These are phyloP conservation scores for Brenthis ino DNA, from an alignment of 2,888 invertebrate species.

Conservation along the genomic window DNA sequence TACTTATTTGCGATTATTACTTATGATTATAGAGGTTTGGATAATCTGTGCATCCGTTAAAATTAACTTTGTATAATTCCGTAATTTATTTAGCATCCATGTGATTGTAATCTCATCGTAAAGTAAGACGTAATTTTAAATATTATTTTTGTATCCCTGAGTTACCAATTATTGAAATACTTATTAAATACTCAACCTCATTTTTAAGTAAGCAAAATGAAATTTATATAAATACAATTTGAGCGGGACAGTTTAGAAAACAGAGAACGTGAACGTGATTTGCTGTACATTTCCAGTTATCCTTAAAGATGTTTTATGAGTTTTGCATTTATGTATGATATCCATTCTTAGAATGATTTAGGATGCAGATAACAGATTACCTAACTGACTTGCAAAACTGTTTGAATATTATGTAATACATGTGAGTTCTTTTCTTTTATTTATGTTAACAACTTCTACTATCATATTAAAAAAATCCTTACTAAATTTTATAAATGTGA, in stretches of 20 bases:
- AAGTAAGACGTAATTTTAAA: constrained; percentile 1
- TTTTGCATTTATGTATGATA: constrained; percentile 6
- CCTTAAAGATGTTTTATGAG: constrained; percentile 11
- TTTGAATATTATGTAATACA: constrained; percentile 1
- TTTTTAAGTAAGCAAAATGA: too few relatives aligned
- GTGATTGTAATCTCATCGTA: constrained; percentile 6
- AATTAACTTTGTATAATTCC: constrained; percentile 4
- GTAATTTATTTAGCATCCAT: constrained; percentile 7
- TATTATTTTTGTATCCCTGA: not conserved
- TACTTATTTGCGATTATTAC: not conserved
- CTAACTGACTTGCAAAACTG: constrained; percentile 17
- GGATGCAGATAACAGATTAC: constrained; percentile 18
- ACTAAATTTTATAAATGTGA: too few relatives aligned
- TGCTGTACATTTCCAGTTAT: not conserved
- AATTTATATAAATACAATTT: not conserved
- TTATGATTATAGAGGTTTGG: constrained; percentile 1
- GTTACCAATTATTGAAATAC: not conserved
- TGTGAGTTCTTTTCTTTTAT: constrained; percentile 3
- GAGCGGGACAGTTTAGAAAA: not conserved
- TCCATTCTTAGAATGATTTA: constrained; percentile 24
- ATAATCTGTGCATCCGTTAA: not conserved
- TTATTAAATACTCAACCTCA: not conserved
- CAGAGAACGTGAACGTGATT: not conserved
- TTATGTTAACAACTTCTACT: not conserved
- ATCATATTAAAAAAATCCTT: too few relatives aligned